A percentile compares a stretch with the other conserved stretches of the same genome.
Conservation (phyloP, 2,113 vertebrate genomes). For the Laticauda laticaudata region DNA sequence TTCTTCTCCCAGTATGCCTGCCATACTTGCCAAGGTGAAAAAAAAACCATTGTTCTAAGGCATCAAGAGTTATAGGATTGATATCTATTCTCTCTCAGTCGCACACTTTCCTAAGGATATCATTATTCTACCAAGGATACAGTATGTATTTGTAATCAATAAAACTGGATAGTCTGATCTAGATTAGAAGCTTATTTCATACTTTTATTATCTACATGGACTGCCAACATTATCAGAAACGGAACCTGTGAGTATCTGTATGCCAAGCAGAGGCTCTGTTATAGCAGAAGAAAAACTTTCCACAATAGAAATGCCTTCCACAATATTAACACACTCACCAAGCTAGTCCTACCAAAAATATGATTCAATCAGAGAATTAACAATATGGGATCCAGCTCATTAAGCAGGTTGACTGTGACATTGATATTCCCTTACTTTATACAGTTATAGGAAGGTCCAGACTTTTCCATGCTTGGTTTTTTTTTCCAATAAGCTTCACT, state of each 20-base stretch:
- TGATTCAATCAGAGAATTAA: not conserved
- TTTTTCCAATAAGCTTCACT: not conserved
- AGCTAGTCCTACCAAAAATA: not conserved
- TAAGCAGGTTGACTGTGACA: not conserved
- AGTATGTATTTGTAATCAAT: not conserved
- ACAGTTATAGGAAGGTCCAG: not conserved
- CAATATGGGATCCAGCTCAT: not conserved
- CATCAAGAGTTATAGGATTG: not conserved
- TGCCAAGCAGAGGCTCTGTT: not conserved
- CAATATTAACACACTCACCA: not conserved
- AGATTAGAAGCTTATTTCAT: not conserved
- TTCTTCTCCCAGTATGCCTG: not conserved
- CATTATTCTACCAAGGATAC: not conserved
- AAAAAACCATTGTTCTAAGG: not conserved
- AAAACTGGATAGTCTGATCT: not conserved
- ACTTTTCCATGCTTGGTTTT: not conserved
- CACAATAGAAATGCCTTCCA: not conserved
- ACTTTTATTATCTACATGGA: not conserved
- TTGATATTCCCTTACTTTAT: not conserved
- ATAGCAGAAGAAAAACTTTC: not conserved
- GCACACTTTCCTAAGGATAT: not conserved
- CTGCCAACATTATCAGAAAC: not conserved
- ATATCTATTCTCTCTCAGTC: not conserved
- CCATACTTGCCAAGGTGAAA: not conserved
- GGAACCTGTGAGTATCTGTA: not conserved